phyloP scores from a whole-genome alignment of 2,797 vertebrate genomes.

The Lepus oiostolus region DNA sequence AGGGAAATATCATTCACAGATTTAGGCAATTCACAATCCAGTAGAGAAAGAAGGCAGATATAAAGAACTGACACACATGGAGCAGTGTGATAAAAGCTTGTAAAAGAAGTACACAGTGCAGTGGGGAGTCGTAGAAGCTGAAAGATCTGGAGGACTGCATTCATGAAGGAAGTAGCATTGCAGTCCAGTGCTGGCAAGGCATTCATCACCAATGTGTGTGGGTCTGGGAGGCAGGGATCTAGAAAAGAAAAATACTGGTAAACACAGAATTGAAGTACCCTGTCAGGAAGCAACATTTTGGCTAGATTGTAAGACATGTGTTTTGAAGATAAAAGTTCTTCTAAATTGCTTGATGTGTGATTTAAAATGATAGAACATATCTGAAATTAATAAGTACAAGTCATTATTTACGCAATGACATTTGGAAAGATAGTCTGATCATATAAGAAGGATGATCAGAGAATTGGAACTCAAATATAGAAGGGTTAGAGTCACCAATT shows the following conservation, averaged over 20 bases:
- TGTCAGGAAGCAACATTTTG: background rate
- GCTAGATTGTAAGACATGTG: background rate
- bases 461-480: background rate
- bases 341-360: background rate
- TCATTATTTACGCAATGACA: background rate
- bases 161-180: background rate
- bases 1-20: conserved; percentile 29
- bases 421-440: background rate
- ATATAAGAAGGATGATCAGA: background rate
- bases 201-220: background rate
- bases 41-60: background rate
- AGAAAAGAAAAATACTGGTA: background rate
- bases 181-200: background rate
- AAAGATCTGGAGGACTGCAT: background rate
- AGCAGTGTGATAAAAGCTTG: background rate
- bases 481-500: background rate
- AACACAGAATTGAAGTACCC: background rate
- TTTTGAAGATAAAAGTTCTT: conserved; percentile 19
- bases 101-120: background rate
- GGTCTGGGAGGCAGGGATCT: rapidly evolving
- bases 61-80: conserved; percentile 2
- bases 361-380: background rate
- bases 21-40: conserved; percentile 14
- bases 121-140: background rate
- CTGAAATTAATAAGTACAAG: background rate